Percentiles rank a stretch among this genome's conserved stretches.
Conservation (phyloP, 2,888 invertebrate genomes). For the Gymnosoma rotundatum region DNA sequence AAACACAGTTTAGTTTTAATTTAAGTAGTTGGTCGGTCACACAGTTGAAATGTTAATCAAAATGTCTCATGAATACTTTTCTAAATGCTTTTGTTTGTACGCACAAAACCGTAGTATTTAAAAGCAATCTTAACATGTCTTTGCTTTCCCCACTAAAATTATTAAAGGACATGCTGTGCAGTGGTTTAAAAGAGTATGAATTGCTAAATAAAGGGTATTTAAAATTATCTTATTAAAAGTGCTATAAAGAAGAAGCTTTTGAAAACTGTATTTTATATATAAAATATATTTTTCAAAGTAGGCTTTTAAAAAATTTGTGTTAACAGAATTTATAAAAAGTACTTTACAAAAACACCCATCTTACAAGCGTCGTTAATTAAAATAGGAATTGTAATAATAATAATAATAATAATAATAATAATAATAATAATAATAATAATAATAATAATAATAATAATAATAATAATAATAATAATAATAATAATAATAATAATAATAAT, state of each 20-base stretch:
- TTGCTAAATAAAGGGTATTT: background rate
- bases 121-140: constrained; percentile 28
- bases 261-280: background rate
- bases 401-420: too few relatives aligned
- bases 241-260: background rate
- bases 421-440: too few relatives aligned
- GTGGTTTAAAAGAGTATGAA: constrained; percentile 5
- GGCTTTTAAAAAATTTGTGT: too few relatives aligned
- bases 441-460: too few relatives aligned
- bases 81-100: background rate
- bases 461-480: too few relatives aligned
- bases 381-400: too few relatives aligned
- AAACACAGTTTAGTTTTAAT: constrained; percentile 26
- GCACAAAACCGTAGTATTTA: constrained; percentile 30
- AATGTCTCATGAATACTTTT: constrained; percentile 41
- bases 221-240: too few relatives aligned
- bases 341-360: too few relatives aligned
- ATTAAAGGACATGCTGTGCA: constrained; percentile 22
- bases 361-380: too few relatives aligned
- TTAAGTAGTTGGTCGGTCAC: constrained; percentile 14
- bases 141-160: constrained; percentile 29
- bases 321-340: too few relatives aligned
- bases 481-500: too few relatives aligned
- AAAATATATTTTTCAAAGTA: too few relatives aligned
- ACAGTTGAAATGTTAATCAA: constrained; percentile 48